Percentiles rank a stretch among this genome's conserved stretches.
Evolutionary conservation across 2,888 invertebrate genomes (phyloP).

Genomic region (Lathronympha strigana): DNA sequence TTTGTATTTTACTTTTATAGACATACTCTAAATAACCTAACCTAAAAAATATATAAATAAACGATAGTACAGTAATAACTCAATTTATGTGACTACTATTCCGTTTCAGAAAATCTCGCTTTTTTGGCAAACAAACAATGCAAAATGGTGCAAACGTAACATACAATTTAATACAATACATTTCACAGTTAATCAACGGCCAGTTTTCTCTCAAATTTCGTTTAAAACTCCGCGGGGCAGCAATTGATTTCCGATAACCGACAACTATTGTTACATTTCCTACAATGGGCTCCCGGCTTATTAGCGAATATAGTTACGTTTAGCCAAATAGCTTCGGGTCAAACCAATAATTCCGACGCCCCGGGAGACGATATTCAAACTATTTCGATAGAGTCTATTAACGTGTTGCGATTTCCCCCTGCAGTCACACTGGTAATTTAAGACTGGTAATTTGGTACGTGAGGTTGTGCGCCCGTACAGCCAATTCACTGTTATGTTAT

Average conservation of each 20-base stretch:
- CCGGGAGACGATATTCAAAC: conserved; percentile 64
- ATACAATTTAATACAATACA: neutral
- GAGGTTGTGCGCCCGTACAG: conserved; percentile 51
- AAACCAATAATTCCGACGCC: conserved; percentile 78
- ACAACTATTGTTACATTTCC: conserved; percentile 58
- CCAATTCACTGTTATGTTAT: conserved; percentile 60
- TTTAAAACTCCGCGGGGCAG: conserved; percentile 50
- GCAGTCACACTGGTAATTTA: conserved; percentile 60
- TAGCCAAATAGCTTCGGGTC: conserved; percentile 71
- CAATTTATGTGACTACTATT: too few species aligned
- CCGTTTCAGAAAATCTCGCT: neutral
- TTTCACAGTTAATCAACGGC: conserved; percentile 21
- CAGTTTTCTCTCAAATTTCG: conserved; percentile 21
- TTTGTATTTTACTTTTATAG: too few species aligned
- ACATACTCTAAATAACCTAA: too few species aligned
- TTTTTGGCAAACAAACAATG: neutral
- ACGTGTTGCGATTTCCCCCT: conserved; percentile 66
- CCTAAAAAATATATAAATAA: too few species aligned
- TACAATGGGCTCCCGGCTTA: conserved; percentile 73
- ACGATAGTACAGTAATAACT: too few species aligned
- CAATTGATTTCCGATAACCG: conserved; percentile 57
- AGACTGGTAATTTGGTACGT: conserved; percentile 60
- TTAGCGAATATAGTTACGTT: conserved; percentile 74
- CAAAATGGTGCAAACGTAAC: neutral
- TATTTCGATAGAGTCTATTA: conserved; percentile 68